Conservation (phyloP, 2,113 vertebrate species). For the Vombatus ursinus region DNA sequence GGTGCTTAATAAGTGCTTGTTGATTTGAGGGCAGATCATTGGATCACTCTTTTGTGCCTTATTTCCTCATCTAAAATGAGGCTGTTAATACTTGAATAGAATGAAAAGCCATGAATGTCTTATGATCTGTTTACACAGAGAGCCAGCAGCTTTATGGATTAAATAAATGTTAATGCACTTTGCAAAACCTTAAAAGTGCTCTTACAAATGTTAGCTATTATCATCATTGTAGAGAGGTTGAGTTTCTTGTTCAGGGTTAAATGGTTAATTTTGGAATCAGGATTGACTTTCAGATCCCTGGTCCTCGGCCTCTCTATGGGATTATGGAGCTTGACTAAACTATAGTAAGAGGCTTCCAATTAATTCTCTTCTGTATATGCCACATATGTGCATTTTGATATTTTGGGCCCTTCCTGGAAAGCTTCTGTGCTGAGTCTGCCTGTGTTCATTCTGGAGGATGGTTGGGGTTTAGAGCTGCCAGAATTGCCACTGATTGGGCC, state of each 20-base stretch:
- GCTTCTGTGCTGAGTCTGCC: neutral
- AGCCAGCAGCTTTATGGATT: neutral
- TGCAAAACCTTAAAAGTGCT: neutral
- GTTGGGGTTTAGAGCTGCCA: neutral
- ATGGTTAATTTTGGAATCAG: neutral
- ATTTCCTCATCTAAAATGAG: neutral
- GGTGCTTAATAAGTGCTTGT: neutral
- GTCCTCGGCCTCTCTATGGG: neutral
- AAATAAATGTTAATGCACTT: neutral
- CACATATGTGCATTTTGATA: neutral
- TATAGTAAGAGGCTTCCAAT: neutral
- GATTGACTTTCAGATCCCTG: neutral
- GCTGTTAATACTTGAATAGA: neutral
- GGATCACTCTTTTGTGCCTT: neutral
- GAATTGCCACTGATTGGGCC: neutral
- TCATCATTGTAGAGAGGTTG: neutral
- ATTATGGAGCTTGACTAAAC: neutral
- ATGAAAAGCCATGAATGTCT: neutral
- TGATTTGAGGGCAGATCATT: neutral
- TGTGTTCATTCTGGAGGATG: neutral
- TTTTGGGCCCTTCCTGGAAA: neutral
- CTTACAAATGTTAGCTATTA: neutral
- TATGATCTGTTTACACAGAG: neutral
- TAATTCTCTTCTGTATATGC: neutral
- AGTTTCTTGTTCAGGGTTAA: neutral